Percentiles rank a stretch among this genome's conserved stretches.
Evolutionary conservation across 2,797 vertebrate genomes (phyloP).

Genomic region (Ctenopoma kingsleyae): DNA sequence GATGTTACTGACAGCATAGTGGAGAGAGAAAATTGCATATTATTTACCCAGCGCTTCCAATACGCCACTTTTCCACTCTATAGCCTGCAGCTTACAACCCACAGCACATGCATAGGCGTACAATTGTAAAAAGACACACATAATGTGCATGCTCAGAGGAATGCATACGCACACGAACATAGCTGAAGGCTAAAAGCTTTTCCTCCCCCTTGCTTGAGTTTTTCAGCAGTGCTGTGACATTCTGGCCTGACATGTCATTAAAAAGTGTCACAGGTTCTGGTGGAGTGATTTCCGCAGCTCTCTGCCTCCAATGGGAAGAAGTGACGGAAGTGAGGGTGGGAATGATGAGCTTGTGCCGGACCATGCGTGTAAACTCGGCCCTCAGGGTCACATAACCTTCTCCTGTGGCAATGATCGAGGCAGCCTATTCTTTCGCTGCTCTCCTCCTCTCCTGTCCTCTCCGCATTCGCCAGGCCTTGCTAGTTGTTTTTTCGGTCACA

Average conservation of each 20-base stretch:
- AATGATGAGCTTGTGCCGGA: conserved; percentile 57
- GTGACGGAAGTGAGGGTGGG: conserved; percentile 34
- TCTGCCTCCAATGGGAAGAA: conserved; percentile 32
- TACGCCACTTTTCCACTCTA: conserved; percentile 80
- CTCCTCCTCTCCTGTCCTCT: conserved; percentile 1
- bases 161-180: conserved; percentile 43
- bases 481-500: conserved; percentile 64
- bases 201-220: conserved; percentile 7
- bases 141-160: conserved; percentile 21
- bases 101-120: conserved; percentile 52
- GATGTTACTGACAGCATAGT: conserved; percentile 73
- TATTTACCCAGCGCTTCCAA: conserved; percentile 78
- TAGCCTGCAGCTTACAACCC: conserved; percentile 70
- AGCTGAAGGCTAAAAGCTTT: conserved; percentile 43
- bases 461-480: conserved; percentile 25
- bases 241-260: conserved; percentile 74
- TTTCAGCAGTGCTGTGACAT: conserved; percentile 56
- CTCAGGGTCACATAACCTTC: conserved; percentile 42
- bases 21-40: conserved; percentile 77
- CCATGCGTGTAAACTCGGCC: conserved; percentile 59
- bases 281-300: conserved; percentile 61
- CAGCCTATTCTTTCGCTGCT: conserved; percentile 17
- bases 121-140: conserved; percentile 31
- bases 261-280: conserved; percentile 74
- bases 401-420: conserved; percentile 46